Percentiles rank a stretch among this genome's conserved stretches.
Evolutionary conservation across 1,140 invertebrate species (phyloP).

Genomic region (Zaprionus ghesquierei): DNA sequence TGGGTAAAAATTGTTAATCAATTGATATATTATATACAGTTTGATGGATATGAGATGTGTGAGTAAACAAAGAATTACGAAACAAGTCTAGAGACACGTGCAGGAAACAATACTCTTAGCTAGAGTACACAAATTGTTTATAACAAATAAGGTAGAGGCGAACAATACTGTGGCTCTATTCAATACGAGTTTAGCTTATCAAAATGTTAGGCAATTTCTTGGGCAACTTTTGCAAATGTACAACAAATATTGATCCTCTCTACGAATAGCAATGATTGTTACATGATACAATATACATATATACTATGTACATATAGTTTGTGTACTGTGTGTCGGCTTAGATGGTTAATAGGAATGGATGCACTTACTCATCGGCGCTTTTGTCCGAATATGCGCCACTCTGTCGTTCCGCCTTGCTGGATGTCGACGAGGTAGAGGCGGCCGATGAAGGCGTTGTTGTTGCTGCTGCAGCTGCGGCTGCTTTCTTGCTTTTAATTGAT

Average conservation of each 20-base stretch:
- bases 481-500: conserved; percentile 50
- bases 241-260: conserved; percentile 2
- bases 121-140: neutral
- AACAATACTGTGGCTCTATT: neutral
- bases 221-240: neutral
- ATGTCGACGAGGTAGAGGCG: conserved; percentile 53
- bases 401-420: conserved; percentile 63
- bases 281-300: neutral
- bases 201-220: neutral
- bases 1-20: conserved; percentile 76
- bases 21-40: conserved; percentile 72
- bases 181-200: neutral
- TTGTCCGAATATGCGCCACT: conserved; percentile 73
- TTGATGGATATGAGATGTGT: conserved; percentile 50
- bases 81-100: conserved; percentile 3
- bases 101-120: neutral
- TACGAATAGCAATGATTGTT: conserved; percentile 5
- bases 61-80: conserved; percentile 4
- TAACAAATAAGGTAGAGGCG: neutral
- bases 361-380: conserved; percentile 78
- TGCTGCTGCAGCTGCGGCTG: conserved; percentile 19
- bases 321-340: no score
- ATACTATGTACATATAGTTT: neutral
- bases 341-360: conserved; percentile 9
- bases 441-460: conserved; percentile 42